Percentiles rank a stretch among this genome's conserved stretches.
Conservation (phyloP, 2,797 vertebrate genomes). For the Danio kyathit region DNA sequence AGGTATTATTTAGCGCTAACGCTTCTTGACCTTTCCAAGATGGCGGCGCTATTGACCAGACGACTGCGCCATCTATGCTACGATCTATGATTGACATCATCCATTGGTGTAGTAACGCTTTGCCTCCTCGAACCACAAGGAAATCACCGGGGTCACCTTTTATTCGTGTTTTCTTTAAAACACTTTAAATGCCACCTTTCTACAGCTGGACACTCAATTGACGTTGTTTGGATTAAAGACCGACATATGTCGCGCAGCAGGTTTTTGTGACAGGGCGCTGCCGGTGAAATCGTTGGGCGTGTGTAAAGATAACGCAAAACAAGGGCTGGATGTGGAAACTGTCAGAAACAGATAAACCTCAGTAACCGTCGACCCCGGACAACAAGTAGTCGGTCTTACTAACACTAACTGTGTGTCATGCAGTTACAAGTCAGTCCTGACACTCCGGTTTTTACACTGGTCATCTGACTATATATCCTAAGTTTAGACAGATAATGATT, state of each 20-base stretch:
- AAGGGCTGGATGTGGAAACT: conserved; percentile 59
- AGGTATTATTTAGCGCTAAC: too few relatives aligned
- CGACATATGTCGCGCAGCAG: conserved; percentile 58
- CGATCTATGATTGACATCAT: background rate
- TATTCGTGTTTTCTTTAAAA: background rate
- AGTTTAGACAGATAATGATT: conserved; percentile 7
- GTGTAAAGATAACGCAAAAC: conserved; percentile 71
- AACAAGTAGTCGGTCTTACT: background rate
- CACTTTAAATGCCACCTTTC: background rate
- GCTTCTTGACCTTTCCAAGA: conserved; percentile 18
- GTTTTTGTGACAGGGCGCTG: conserved; percentile 76
- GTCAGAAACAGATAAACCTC: conserved; percentile 74
- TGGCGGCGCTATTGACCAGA: background rate
- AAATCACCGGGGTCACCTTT: conserved; percentile 72
- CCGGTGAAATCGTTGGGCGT: conserved; percentile 51
- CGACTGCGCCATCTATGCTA: background rate
- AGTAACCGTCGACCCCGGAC: conserved; percentile 71
- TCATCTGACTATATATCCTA: background rate
- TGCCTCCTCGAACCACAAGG: conserved; percentile 15
- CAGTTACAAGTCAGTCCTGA: background rate
- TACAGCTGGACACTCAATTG: background rate
- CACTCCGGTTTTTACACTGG: background rate
- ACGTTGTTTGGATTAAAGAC: background rate
- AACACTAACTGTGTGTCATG: conserved; percentile 10
- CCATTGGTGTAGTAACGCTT: background rate